Base-by-base conservation (phyloP, 2,113 vertebrate species). In the Bos javanicus region DNA sequence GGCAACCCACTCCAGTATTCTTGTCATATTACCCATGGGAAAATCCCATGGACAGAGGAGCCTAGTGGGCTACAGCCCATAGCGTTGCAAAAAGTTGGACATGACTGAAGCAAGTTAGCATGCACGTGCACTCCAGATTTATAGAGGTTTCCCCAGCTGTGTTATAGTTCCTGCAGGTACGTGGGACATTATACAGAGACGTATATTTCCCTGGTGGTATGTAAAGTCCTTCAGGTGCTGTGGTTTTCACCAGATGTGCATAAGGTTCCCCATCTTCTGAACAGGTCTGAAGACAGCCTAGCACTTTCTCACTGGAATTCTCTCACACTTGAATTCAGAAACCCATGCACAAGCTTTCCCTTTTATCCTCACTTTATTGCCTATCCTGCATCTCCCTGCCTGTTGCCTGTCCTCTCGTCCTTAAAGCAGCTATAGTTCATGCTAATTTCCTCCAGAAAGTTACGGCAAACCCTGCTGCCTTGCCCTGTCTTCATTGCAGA, bases 171-270 rank as follows among this genome's bases (percentile, higher is more conserved):
- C 60, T 60, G 15, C 6, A 52, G 62, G 13, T 33, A 43, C 11
- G 0, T 48, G 25, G 0, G 2, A 17, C 12, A 4, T 21, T 50
- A 59, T 39, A 52, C 26, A 74, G 54, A 43, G 23, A 6, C n/a
- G 48, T 14, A 15, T n/a, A 28, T 88, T 43, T 60, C 25, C 81
- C 26, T 71, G 12, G 19, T 28, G 82, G 28, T 56, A 6, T 60
- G 28, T 23, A 82, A 83, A 91, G 23, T 26, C 52, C 46, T 81
- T 62, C 2, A 57, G 26, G 26, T 25, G 10, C 21, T 30, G 56
- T 11, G 33, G 7, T 59, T 87, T 84, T 57, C 36, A 39, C 28
- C 26, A 59, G 6, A 17, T 30, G 10, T 67, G 39, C 46, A 7
- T 23, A 39, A 87, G 25, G 8, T 46, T 80, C 11, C 19, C 16